phyloP scores from a whole-genome alignment of 2,888 invertebrate genomes.

The Acronicta leporina region DNA sequence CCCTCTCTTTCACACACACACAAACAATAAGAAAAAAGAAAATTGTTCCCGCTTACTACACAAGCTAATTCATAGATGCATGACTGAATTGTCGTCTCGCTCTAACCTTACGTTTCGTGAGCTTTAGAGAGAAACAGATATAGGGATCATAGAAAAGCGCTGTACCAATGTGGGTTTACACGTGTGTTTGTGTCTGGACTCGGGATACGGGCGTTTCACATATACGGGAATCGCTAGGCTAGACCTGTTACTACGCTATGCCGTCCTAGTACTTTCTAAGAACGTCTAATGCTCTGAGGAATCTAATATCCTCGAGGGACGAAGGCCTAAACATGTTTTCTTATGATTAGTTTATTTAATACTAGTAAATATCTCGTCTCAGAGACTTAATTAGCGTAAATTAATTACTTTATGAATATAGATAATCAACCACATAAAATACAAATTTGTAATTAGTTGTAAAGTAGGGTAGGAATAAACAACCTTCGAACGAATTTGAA shows the following conservation, averaged over 20 bases:
- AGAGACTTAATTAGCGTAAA: conserved; percentile 9
- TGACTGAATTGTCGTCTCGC: conserved; percentile 61
- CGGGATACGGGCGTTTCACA: conserved; percentile 63
- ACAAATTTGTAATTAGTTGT: conserved; percentile 11
- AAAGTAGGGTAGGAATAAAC: conserved; percentile 4
- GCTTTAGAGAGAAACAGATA: conserved; percentile 67
- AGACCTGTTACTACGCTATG: conserved; percentile 77
- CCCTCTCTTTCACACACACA: conserved; percentile 29
- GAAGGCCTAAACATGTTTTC: conserved; percentile 26
- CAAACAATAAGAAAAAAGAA: conserved; percentile 25
- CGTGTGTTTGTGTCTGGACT: conserved; percentile 70
- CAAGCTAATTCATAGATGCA: conserved; percentile 55
- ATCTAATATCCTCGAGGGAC: conserved; percentile 65
- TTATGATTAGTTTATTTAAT: conserved; percentile 4
- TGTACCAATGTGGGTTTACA: conserved; percentile 63
- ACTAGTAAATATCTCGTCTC: neutral
- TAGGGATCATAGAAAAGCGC: conserved; percentile 80
- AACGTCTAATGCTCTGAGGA: conserved; percentile 86
- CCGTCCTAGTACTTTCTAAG: conserved; percentile 87
- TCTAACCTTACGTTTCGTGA: conserved; percentile 42
- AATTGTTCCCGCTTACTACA: conserved; percentile 53
- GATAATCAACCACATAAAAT: conserved; percentile 8
- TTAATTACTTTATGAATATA: conserved; percentile 15
- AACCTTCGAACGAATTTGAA: no score
- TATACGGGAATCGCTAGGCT: conserved; percentile 71